Conservation (phyloP, 2,113 vertebrate genomes). For the Siniperca knerii region DNA sequence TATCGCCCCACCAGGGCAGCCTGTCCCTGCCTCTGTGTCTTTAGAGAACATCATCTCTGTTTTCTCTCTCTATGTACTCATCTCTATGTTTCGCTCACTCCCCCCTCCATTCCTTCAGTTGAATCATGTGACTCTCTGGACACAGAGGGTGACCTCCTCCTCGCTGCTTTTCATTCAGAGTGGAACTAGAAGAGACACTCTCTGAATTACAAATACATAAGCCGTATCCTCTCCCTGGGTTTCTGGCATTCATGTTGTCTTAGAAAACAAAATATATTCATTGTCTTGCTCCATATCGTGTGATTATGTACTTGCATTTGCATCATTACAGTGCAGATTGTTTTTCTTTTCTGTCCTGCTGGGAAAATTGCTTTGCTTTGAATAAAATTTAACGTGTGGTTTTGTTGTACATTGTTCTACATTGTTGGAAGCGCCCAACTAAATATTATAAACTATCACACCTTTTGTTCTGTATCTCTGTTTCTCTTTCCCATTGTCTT, state of each 20-base stretch:
- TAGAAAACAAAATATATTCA: constrained; percentile 1
- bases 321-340: not conserved
- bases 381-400: constrained; percentile 11
- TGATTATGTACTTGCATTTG: constrained; percentile 8
- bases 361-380: constrained; percentile 1
- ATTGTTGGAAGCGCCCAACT: not conserved
- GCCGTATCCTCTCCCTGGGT: constrained; percentile 18
- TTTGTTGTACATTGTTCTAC: not conserved
- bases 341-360: not conserved
- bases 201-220: constrained; percentile 67
- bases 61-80: constrained; percentile 49
- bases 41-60: constrained; percentile 63
- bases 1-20: constrained; percentile 22
- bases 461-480: not conserved
- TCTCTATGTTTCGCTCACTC: constrained; percentile 20
- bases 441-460: constrained; percentile 20
- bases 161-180: constrained; percentile 65
- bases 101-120: constrained; percentile 32
- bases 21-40: constrained; percentile 37
- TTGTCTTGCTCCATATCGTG: not conserved
- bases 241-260: constrained; percentile 15
- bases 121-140: constrained; percentile 73
- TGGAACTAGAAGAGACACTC: constrained; percentile 53
- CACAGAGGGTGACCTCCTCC: constrained; percentile 70
- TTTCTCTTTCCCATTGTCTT: constrained; percentile 3